Evolutionary conservation across 1,140 invertebrate genomes (phyloP), one percentile per base, ranked within the genome.

Genomic region (Heliconius himera): DNA sequence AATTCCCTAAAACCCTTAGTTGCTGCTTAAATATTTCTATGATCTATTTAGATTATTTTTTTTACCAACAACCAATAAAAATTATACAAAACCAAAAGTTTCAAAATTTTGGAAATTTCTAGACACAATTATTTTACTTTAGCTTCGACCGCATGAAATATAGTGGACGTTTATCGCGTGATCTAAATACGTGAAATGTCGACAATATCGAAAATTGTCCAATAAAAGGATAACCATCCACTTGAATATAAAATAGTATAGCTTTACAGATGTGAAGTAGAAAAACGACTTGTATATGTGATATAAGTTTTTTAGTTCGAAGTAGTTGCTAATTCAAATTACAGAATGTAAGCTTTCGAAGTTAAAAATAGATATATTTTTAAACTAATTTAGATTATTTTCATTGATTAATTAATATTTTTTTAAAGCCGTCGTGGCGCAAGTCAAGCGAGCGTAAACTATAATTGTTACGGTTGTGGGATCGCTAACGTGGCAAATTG

Each of bases 141-240:
- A 66, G 60, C 20, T 8, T 18, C 29, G 29, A 51, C 33, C 36
- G 11, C 51, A 76, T 80, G 60, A 66, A 76, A n/a, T 72, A 80
- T 41, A 36, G 54, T 72, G 16, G 46, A 29, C 82, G 13, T 46
- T 74, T 76, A 77, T 82, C 74, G 77, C 81, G 72, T 83, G 82
- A 80, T 80, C 74, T 83, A 60, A 78, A 78, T 81, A 79, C 76
- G 74, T 76, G 54, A 77, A 60, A 77, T 70, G 79, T 81, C 79
- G 79, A 81, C 79, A 82, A 78, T 78, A 79, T 76, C 73, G 66
- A 71, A 77, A 83, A 83, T 83, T 77, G 79, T 80, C 60, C 9
- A 66, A 29, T 16, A 29, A 29, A 66, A 66, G 54, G 60, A 26
- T 29, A 29, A 1, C 6, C 60, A 13, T 66, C 60, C 60, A 66